phyloP scores from a whole-genome alignment of 1,140 invertebrate species.

The Drosophila triauraria region DNA sequence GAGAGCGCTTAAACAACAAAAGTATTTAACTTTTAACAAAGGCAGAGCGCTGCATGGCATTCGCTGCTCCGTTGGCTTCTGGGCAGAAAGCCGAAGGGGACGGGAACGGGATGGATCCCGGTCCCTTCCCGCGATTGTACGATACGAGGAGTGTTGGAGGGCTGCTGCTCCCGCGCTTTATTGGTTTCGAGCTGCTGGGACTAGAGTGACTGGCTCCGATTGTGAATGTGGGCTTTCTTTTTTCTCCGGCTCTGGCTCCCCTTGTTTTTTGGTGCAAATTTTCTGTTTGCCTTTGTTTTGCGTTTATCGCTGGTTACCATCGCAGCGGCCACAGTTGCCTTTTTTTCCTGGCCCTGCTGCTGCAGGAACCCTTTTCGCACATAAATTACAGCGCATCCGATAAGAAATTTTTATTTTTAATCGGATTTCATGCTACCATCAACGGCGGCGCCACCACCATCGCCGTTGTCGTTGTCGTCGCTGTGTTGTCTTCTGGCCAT shows the following conservation, averaged over 20 bases:
- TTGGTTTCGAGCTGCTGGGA: slow-evolving; percentile 59
- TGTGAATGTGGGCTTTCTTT: slow-evolving; percentile 49
- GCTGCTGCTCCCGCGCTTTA: slow-evolving; percentile 63
- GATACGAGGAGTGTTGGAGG: slow-evolving; percentile 11
- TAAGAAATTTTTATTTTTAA: slow-evolving; percentile 85
- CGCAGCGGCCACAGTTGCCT: slow-evolving; percentile 72
- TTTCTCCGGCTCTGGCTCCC: slow-evolving; percentile 8
- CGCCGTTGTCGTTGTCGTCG: slow-evolving; percentile 40
- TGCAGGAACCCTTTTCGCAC: slow-evolving; percentile 84
- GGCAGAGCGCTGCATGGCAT: slow-evolving; percentile 48
- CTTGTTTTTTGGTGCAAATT: slow-evolving; percentile 60
- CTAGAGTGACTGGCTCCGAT: slow-evolving; percentile 45
- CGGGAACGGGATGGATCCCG: neutral
- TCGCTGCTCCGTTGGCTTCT: slow-evolving; percentile 52
- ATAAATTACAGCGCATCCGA: slow-evolving; percentile 85
- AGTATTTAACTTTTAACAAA: slow-evolving; percentile 84
- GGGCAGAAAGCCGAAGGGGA: slow-evolving; percentile 2
- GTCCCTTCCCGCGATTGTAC: slow-evolving; percentile 5
- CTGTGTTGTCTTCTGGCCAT: slow-evolving; percentile 56
- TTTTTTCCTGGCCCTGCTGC: slow-evolving; percentile 35
- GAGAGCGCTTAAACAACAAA: slow-evolving; percentile 84
- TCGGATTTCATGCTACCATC: slow-evolving; percentile 84
- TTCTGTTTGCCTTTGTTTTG: slow-evolving; percentile 80
- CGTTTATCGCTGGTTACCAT: slow-evolving; percentile 81
- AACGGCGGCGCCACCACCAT: slow-evolving; percentile 52